Conservation (phyloP, 2,113 vertebrate genomes). For the Hydrochoerus hydrochaeris region DNA sequence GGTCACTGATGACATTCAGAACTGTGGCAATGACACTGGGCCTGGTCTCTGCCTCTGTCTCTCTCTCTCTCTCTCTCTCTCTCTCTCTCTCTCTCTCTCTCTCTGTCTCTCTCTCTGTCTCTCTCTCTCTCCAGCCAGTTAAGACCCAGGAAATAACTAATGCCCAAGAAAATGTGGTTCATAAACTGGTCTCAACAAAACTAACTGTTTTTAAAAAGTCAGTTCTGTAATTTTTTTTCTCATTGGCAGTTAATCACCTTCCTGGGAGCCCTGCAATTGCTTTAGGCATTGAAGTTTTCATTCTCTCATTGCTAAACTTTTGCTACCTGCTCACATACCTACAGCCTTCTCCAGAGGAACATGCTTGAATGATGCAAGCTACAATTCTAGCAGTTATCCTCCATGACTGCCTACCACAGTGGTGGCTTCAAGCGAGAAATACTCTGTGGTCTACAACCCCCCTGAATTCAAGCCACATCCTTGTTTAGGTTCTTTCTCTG, state of each 20-base stretch:
- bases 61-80: neutral
- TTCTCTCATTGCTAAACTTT: neutral
- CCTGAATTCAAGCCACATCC: neutral
- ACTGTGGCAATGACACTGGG: neutral
- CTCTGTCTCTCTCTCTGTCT: too few relatives aligned
- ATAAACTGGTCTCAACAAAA: slow-evolving; percentile 5
- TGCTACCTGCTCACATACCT: neutral
- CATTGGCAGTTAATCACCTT: slow-evolving; percentile 42
- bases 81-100: too few relatives aligned
- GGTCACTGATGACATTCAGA: neutral
- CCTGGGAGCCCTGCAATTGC: neutral
- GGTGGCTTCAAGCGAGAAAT: neutral
- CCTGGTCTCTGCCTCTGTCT: too few relatives aligned
- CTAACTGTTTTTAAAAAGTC: neutral
- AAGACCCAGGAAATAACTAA: neutral
- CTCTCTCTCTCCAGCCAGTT: neutral
- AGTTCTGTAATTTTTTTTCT: neutral
- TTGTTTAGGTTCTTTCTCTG: neutral
- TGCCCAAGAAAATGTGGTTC: neutral
- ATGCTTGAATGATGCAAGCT: neutral
- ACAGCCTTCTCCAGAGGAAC: neutral
- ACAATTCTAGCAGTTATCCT: neutral
- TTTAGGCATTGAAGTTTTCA: neutral
- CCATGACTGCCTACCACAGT: neutral
- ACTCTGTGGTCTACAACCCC: neutral